Evolutionary conservation across 1,140 invertebrate species (phyloP).

Genomic region (Mactra quadrangularis): DNA sequence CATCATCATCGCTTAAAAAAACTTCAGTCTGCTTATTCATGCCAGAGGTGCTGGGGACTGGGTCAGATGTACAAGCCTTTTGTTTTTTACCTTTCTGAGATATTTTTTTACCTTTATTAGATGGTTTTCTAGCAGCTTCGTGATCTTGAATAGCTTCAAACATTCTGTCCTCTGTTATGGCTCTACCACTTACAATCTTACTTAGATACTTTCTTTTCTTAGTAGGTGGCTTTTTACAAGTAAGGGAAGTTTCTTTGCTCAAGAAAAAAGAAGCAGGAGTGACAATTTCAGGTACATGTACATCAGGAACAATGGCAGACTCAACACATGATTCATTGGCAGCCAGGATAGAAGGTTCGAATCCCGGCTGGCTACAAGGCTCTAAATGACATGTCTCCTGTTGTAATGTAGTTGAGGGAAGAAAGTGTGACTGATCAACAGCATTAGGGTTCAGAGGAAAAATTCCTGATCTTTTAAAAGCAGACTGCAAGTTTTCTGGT

Average conservation of each 20-base stretch:
- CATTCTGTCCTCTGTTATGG: slow-evolving; percentile 33
- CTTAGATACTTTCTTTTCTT: slow-evolving; percentile 28
- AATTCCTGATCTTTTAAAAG: background rate
- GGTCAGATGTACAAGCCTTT: background rate
- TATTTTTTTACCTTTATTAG: slow-evolving; percentile 17
- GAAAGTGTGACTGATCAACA: too few relatives aligned
- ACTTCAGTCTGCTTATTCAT: slow-evolving; percentile 1
- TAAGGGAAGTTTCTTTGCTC: background rate
- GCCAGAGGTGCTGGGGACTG: slow-evolving; percentile 7
- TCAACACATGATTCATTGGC: background rate
- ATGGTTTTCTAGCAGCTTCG: slow-evolving; percentile 5
- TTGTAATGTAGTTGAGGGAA: too few relatives aligned
- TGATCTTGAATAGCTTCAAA: background rate
- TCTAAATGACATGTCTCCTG: too few relatives aligned
- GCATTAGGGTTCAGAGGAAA: too few relatives aligned
- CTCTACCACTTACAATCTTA: slow-evolving; percentile 22
- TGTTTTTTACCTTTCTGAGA: slow-evolving; percentile 18
- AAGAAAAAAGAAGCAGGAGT: background rate
- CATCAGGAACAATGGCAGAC: background rate
- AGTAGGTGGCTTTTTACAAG: slow-evolving; percentile 11
- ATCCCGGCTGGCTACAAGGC: too few relatives aligned
- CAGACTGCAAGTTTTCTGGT: slow-evolving; percentile 4
- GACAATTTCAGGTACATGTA: background rate
- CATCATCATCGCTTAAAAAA: background rate
- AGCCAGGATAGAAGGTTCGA: too few relatives aligned